Conservation (phyloP, 2,113 vertebrate species). For the Hemiscyllium ocellatum region DNA sequence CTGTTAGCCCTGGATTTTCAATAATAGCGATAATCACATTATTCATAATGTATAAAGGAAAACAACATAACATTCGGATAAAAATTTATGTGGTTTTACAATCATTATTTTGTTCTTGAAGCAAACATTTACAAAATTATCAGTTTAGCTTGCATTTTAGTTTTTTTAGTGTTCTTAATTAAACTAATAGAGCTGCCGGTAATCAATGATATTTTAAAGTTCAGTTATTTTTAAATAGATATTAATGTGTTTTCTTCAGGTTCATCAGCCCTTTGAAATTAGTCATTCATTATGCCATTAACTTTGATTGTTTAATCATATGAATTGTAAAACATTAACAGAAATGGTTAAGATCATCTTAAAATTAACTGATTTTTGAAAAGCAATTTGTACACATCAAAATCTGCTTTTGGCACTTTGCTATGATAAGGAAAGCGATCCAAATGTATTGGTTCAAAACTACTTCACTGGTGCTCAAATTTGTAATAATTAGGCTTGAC, state of each 20-base stretch:
- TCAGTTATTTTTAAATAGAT: background rate
- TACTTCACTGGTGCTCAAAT: background rate
- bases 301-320: background rate
- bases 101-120: background rate
- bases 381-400: background rate
- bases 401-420: background rate
- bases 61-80: background rate
- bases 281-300: background rate
- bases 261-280: background rate
- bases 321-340: background rate
- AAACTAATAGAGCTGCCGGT: background rate
- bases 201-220: background rate
- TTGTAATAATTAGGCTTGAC: constrained; percentile 3
- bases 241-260: background rate
- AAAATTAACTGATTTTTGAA: background rate
- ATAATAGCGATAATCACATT: background rate
- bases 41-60: background rate
- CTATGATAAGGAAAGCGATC: too few species aligned
- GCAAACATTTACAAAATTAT: background rate
- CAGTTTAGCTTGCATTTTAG: background rate
- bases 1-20: background rate
- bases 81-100: background rate
- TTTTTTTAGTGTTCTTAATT: background rate
- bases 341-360: background rate
- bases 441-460: background rate